A percentile compares a stretch with the other conserved stretches of the same genome.
These are phyloP conservation scores for Lumbricus terrestris DNA, from an alignment of 2,888 invertebrate species.

Conservation along the genomic window DNA sequence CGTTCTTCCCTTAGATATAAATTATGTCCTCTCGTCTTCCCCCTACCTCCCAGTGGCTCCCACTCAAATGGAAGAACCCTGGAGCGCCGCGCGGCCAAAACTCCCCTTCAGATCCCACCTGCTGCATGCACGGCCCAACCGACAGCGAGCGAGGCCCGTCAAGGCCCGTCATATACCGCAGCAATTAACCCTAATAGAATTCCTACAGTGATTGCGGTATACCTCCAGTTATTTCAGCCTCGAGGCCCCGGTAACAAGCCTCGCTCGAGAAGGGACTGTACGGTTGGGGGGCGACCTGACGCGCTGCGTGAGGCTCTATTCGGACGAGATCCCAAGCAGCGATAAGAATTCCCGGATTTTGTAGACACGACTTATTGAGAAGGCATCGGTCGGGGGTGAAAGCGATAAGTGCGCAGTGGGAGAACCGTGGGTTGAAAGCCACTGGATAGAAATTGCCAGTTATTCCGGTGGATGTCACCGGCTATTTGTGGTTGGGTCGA, in stretches of 20 bases:
- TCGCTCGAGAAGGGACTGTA: not conserved
- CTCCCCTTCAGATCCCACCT: too few relatives aligned
- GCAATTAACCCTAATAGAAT: not conserved
- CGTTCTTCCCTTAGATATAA: not conserved
- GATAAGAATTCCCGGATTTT: not conserved
- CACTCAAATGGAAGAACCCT: not conserved
- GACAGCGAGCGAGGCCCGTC: not conserved
- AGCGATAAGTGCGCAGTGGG: too few relatives aligned
- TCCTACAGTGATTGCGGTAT: constrained; percentile 3
- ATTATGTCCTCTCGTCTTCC: not conserved
- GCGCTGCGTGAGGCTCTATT: not conserved
- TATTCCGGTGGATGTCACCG: too few relatives aligned
- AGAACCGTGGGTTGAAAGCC: too few relatives aligned
- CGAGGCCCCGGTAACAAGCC: not conserved
- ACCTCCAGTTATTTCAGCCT: not conserved
- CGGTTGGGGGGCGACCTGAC: not conserved
- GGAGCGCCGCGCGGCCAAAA: not conserved
- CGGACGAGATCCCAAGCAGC: not conserved
- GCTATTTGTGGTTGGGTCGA: too few relatives aligned
- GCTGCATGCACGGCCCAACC: too few relatives aligned
- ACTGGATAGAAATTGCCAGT: too few relatives aligned
- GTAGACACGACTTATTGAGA: not conserved
- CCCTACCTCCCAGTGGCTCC: too few relatives aligned
- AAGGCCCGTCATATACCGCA: too few relatives aligned
- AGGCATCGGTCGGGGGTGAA: too few relatives aligned